Base-by-base conservation (phyloP, 2,113 vertebrate species). In the Carollia perspicillata region DNA sequence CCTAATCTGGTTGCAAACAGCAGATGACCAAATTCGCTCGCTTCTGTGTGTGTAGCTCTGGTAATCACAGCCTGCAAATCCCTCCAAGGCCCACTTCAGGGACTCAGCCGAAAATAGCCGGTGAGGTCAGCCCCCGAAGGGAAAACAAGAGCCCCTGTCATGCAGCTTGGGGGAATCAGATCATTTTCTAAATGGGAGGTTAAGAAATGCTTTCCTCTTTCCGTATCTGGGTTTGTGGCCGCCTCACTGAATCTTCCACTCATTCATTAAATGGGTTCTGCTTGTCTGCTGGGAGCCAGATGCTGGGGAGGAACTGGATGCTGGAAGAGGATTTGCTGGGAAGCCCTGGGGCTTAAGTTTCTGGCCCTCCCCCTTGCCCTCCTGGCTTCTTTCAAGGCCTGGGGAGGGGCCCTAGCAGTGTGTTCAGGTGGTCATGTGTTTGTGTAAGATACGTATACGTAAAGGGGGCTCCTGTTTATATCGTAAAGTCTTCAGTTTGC, bases 1-100 rank as follows among this genome's bases (percentile, higher is more conserved):
- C 93, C 90, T 96, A 95, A 95, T 97, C 97, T 71, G 88, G 74
- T 55, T 93, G 95, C 94, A 95, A 94, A 80, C 37, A 96, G 84
- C 85, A 85, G 84, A 66, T 80, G 89, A 96, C 71, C 93, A 93
- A 77, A 47, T 84, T 37, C n/a, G 23, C 75, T 14, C 2, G 83
- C 69, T 88, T 93, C 85, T 35, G 49, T 84, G 86, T 84, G 55
- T 74, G 75, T 37, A 55, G 95, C 42, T 44, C 55, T 9, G 26
- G 44, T 79, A n/a, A 68, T 94, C 65, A 37, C 44, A 81, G 84
- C 53, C 49, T 85, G 18, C 20, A 86, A 79, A 89, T 93, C 94
- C 72, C 18, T 87, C 14, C 65, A n/a, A n/a, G 49, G 83, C 93
- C 83, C 74, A 55, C 90, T 84, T 74, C 33, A 37, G 95, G 84